Percentiles rank a stretch among this genome's conserved stretches.
These are phyloP conservation scores for Mionectes macconnelli DNA, from an alignment of 2,113 vertebrate species.

Conservation along the genomic window DNA sequence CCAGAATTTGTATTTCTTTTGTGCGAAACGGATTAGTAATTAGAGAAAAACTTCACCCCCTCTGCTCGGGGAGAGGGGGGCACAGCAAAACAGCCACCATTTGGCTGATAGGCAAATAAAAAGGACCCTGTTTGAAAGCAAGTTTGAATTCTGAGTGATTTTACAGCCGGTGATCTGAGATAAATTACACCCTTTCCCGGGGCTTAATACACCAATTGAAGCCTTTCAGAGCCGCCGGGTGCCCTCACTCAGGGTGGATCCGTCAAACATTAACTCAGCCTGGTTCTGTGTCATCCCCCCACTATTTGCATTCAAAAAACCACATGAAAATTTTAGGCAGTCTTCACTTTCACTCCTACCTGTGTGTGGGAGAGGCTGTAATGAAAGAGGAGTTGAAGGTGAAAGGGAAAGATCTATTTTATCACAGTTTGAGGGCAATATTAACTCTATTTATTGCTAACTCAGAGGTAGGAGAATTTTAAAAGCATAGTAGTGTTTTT, in stretches of 20 bases:
- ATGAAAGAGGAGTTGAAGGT: not conserved
- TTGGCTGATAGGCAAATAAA: not conserved
- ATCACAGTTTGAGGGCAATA: not conserved
- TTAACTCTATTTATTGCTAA: not conserved
- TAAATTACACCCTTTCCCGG: not conserved
- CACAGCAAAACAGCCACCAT: not conserved
- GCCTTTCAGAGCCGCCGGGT: not conserved
- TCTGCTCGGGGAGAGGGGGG: rapidly evolving
- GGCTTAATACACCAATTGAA: not conserved
- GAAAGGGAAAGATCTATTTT: not conserved
- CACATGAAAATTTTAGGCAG: not conserved
- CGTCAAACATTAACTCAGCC: not conserved
- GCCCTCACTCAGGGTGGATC: not conserved
- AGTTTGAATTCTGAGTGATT: not conserved
- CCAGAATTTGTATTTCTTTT: not conserved
- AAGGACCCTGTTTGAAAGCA: not conserved
- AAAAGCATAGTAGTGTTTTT: not conserved
- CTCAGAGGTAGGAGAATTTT: not conserved
- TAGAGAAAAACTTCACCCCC: not conserved
- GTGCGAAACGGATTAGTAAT: not conserved
- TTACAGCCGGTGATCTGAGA: not conserved
- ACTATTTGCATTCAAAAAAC: not conserved
- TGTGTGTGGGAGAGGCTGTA: not conserved
- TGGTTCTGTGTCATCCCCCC: not conserved
- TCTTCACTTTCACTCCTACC: not conserved